Base-by-base conservation (phyloP, 2,888 invertebrate species). In the Lymantria dispar region DNA sequence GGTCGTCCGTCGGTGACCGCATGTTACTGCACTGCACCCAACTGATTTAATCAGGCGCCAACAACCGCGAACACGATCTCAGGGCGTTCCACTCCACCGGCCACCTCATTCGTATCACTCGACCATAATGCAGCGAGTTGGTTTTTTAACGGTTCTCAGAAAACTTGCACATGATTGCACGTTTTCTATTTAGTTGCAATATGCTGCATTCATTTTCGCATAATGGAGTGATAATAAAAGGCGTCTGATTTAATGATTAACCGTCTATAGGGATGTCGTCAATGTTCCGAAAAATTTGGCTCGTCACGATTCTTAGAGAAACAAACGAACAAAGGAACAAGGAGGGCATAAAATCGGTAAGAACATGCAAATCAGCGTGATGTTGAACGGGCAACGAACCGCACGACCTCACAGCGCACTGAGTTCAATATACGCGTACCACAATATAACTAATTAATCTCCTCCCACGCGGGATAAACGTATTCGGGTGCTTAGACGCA, bases 331-430 rank as follows among this genome's bases (percentile, higher is more conserved):
- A 78, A 80, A 76, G 74, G 72, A 72, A 73, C 76, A 72, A 77
- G 71, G 67, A 67, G 71, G 72, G 72, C 76, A 76, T 73, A 70
- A 74, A 78, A 78, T 80, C 72, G 60, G 62, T 67, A 62, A 68
- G 71, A 69, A 80, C 77, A 84, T 83, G 82, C 82, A 85, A 85
- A 80, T 80, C 77, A 74, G 68, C 69, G 68, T 80, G 75, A 83
- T 80, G 78, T 69, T 43, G 58, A 62, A 62, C 74, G 83, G 78
- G 53, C 82, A 65, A 73, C 74, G 83, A 82, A 79, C 83, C 65
- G 62, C 50, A 61, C 72, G 78, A 79, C 78, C 78, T 70, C 68
- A 60, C 54, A 48, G 48, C 39, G 43, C 50, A 45, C 40, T 50
- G 52, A 47, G 66, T 62, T 50, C 57, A 57, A 55, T 58, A 59